Conservation (phyloP, 2,888 invertebrate genomes). For the Diabrotica balteata region DNA sequence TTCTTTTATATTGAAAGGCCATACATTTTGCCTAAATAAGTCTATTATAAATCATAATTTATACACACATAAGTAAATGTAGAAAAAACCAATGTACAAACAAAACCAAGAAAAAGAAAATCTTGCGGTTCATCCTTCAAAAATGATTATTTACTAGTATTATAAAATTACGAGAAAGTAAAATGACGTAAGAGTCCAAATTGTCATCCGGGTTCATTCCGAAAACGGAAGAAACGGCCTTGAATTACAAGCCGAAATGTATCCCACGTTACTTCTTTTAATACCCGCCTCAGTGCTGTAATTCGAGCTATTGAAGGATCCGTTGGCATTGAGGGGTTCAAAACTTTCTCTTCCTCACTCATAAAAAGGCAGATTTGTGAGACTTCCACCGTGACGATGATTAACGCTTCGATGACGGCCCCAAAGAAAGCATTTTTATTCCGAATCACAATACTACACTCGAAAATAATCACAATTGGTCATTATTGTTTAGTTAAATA, state of each 20-base stretch:
- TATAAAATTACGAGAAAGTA: too few relatives aligned
- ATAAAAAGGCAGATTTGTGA: conserved; percentile 21
- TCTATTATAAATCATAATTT: too few relatives aligned
- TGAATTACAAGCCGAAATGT: neutral
- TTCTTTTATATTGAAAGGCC: too few relatives aligned
- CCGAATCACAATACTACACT: conserved; percentile 7
- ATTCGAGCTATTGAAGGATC: conserved; percentile 23
- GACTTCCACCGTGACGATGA: conserved; percentile 28
- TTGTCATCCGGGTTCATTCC: too few relatives aligned
- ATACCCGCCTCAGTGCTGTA: conserved; percentile 13
- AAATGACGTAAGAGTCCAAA: too few relatives aligned
- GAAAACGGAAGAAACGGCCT: neutral
- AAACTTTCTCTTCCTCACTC: conserved; percentile 31
- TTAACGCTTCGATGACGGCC: conserved; percentile 24
- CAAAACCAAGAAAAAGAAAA: too few relatives aligned
- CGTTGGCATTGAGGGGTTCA: conserved; percentile 28
- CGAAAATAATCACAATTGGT: neutral
- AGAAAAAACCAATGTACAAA: too few relatives aligned
- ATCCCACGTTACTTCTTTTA: conserved; percentile 10
- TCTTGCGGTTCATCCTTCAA: too few relatives aligned
- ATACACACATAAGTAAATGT: too few relatives aligned
- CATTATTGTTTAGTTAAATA: too few relatives aligned
- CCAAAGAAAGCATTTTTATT: conserved; percentile 15
- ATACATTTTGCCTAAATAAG: too few relatives aligned
- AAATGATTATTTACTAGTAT: too few relatives aligned